Evolutionary conservation across 37 sponge, comb jelly and placozoan genomes (phyloP), one percentile per base, ranked within the genome.

Genomic region (Tethya wilhelma): DNA sequence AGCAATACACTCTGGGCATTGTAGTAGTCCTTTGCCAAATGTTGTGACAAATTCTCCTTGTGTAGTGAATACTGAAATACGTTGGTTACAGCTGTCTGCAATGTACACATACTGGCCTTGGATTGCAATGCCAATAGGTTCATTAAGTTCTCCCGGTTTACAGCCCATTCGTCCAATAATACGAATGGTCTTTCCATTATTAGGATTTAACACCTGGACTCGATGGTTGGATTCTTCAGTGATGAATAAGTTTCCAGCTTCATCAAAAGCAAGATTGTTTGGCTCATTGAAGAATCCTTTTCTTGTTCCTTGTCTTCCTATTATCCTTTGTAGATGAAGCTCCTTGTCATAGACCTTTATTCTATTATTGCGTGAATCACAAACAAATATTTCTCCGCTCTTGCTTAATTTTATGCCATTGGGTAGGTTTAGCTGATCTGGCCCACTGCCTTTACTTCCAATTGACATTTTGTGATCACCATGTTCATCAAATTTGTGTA

Each of bases 281-380:
- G 69, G 69, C n/a, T 19, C 23, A 2, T 3, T 14, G 23, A 69
- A 36, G n/a, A n/a, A n/a, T n/a, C n/a, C n/a, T 14, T 39, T 4
- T 37, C 44, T 36, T 1, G 31, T 36, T 1, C 37, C 37, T 26
- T 31, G 8, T 23, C 37, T 69, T 2, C 69, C 69, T 42, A 69
- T 23, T 20, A 25, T 40, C 11, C 44, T 7, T n/a, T 23, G n/a
- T 23, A 36, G 30, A 17, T 33, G 5, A 7, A 67, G 67, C 20
- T 67, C 38, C 9, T 37, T 36, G 36, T 67, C 67, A 67, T 37
- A 67, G 37, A 67, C 67, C 14, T 67, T 33, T n/a, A 69, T 69
- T 69, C 69, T 69, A 36, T 31, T n/a, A 36, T 69, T 69, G 25
- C 44, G 37, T 42, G 23, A 38, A 44, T 69, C 69, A 39, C 69